phyloP scores from a whole-genome alignment of 2,113 vertebrate genomes.

The Chamaetylas fuelleborni region DNA sequence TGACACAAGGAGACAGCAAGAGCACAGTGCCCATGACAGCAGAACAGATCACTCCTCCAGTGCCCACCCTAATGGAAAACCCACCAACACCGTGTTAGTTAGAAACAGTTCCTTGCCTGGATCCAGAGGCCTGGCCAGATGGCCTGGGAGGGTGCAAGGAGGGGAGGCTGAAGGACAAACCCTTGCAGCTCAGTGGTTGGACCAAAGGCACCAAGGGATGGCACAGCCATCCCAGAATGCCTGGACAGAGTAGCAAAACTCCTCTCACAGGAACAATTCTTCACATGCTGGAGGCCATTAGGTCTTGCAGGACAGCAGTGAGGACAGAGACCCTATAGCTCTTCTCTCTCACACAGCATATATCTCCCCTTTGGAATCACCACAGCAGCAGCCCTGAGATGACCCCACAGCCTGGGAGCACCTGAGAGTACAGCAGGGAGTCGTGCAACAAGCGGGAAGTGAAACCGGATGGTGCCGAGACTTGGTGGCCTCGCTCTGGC shows the following conservation, averaged over 20 bases:
- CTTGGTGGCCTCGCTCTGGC: not conserved
- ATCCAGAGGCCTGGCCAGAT: not conserved
- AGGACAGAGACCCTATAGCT: fast-evolving
- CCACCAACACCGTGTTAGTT: fast-evolving
- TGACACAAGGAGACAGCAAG: not conserved
- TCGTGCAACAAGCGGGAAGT: not conserved
- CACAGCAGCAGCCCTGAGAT: not conserved
- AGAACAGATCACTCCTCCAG: not conserved
- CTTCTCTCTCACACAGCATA: not conserved
- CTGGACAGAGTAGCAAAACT: not conserved
- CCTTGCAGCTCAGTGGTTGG: fast-evolving
- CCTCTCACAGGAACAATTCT: not conserved
- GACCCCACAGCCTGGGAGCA: not conserved
- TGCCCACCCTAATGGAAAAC: not conserved
- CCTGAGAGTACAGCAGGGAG: not conserved
- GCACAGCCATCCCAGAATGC: not conserved
- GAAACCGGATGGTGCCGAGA: not conserved
- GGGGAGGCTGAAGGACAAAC: not conserved
- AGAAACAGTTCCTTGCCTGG: not conserved
- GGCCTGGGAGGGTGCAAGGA: not conserved
- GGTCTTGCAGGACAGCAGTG: not conserved
- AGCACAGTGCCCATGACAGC: not conserved
- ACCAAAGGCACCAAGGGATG: not conserved
- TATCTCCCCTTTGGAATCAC: not conserved
- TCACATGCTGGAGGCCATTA: fast-evolving